Conservation (phyloP, 2,113 vertebrate species). For the Tautogolabrus adspersus region DNA sequence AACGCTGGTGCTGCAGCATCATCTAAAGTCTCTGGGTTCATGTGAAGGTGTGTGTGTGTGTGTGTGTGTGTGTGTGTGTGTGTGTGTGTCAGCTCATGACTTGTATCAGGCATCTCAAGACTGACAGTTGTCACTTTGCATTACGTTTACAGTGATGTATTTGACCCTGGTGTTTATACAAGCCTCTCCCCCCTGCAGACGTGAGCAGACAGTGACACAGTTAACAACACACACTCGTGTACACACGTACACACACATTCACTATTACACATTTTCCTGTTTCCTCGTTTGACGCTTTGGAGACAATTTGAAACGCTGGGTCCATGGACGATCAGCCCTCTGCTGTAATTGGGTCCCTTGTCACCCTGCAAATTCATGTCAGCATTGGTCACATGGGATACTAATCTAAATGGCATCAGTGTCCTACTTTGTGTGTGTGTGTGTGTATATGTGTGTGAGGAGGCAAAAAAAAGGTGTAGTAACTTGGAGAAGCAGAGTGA, state of each 20-base stretch:
- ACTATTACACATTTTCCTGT: conserved; percentile 31
- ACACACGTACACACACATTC: background rate
- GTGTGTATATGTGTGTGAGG: conserved; percentile 2
- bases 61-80: background rate
- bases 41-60: background rate
- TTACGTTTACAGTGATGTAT: conserved; percentile 62
- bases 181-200: conserved; percentile 27
- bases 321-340: conserved; percentile 64
- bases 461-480: conserved; percentile 26
- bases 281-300: conserved; percentile 45
- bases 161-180: conserved; percentile 70
- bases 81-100: conserved; percentile 21
- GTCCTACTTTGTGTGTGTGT: conserved; percentile 74
- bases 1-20: conserved; percentile 7
- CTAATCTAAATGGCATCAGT: conserved; percentile 84
- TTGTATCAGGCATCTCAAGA: conserved; percentile 33
- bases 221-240: conserved; percentile 38
- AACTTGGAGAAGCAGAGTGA: conserved; percentile 21
- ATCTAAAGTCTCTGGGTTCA: background rate
- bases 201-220: conserved; percentile 59
- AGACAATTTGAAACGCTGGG: conserved; percentile 74
- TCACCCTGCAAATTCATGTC: conserved; percentile 79
- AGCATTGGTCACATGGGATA: conserved; percentile 73
- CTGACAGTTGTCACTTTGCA: conserved; percentile 67
- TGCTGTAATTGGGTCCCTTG: conserved; percentile 82